Conservation (phyloP, 2,888 invertebrate species). For the Mantis religiosa region DNA sequence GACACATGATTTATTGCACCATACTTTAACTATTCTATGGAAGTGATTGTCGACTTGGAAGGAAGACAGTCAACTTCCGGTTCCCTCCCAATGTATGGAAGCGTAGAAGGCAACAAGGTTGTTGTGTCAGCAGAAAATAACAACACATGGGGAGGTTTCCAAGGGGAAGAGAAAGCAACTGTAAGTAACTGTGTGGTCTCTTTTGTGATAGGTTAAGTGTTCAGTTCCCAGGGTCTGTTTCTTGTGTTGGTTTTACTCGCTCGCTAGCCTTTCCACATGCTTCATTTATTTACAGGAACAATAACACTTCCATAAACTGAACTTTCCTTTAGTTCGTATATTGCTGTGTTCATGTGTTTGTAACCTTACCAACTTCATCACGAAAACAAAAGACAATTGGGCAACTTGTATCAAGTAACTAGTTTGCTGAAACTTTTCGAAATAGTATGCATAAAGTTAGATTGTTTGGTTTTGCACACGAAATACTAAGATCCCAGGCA, state of each 20-base stretch:
- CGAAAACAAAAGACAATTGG: too few relatives aligned
- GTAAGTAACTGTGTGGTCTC: neutral
- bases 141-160: neutral
- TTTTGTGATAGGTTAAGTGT: neutral
- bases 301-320: too few relatives aligned
- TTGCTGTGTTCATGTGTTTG: too few relatives aligned
- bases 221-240: neutral
- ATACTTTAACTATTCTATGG: neutral
- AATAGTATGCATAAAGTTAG: too few relatives aligned
- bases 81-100: neutral
- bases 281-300: too few relatives aligned
- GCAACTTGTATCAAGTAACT: too few relatives aligned
- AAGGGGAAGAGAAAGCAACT: neutral
- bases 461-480: too few relatives aligned
- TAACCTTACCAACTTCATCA: too few relatives aligned
- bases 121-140: neutral
- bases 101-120: neutral
- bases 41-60: neutral
- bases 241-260: neutral
- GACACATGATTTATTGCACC: neutral
- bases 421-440: too few relatives aligned
- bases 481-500: too few relatives aligned
- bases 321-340: too few relatives aligned
- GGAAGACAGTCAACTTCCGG: neutral
- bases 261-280: too few relatives aligned